These are phyloP conservation scores for Agelaius tricolor DNA, from an alignment of 2,113 vertebrate genomes.

Conservation along the genomic window DNA sequence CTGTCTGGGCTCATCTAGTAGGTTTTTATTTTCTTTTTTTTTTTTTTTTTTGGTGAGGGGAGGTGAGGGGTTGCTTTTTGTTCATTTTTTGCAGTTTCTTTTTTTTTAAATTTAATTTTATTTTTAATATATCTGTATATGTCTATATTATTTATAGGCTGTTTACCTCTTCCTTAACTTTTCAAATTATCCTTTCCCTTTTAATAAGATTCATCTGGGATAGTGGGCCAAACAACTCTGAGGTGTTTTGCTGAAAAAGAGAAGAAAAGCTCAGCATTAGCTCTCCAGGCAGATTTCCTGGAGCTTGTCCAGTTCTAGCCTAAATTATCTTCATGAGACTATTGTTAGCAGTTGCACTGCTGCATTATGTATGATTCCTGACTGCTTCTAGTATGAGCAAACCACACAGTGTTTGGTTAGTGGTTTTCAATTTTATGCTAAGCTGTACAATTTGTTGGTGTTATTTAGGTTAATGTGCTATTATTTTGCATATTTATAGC, in stretches of 20 bases:
- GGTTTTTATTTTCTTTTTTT: accelerated
- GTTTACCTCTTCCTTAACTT: constrained; percentile 4
- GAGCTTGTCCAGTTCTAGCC: constrained; percentile 16
- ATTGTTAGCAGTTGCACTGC: constrained; percentile 32
- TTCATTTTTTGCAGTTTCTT: accelerated
- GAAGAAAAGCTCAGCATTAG: constrained; percentile 21
- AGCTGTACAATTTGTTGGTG: constrained; percentile 45
- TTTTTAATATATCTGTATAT: not conserved
- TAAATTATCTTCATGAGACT: constrained; percentile 52
- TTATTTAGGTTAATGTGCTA: constrained; percentile 59
- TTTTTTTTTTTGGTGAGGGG: accelerated
- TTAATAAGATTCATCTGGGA: not conserved
- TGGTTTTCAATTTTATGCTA: constrained; percentile 62
- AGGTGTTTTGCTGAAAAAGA: constrained; percentile 1
- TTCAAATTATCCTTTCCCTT: constrained; percentile 1
- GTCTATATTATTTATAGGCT: not conserved
- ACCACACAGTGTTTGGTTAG: constrained; percentile 1
- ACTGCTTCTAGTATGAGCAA: constrained; percentile 37
- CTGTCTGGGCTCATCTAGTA: not conserved
- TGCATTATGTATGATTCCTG: constrained; percentile 57
- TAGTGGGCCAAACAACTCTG: not conserved
- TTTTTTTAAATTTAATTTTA: not conserved
- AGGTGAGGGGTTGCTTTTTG: accelerated
- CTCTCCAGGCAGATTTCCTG: constrained; percentile 56
- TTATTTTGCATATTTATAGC: constrained; percentile 60